These are phyloP conservation scores for Bos javanicus DNA, from an alignment of 2,113 vertebrate species.

Conservation along the genomic window DNA sequence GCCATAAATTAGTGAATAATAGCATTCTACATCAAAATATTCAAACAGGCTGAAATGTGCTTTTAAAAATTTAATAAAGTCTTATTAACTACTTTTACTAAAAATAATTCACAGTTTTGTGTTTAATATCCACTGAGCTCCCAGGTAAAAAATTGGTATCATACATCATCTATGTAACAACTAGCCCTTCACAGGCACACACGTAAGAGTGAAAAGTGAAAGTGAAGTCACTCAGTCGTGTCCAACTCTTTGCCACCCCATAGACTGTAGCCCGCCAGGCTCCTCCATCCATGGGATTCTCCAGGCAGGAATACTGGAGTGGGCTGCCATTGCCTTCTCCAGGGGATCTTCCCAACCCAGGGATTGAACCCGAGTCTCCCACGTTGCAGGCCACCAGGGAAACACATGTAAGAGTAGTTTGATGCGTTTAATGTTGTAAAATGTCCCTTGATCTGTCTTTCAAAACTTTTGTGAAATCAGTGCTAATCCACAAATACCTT, in stretches of 20 bases:
- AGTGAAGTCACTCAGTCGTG: fast-evolving
- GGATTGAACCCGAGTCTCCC: background rate
- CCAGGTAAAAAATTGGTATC: background rate
- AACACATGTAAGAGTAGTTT: too few relatives aligned
- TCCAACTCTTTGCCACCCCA: background rate
- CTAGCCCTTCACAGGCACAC: background rate
- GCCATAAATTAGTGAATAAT: background rate
- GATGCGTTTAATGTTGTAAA: background rate
- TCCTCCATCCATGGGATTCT: background rate
- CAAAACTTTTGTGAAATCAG: background rate
- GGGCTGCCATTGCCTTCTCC: background rate
- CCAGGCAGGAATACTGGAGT: background rate
- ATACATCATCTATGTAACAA: background rate
- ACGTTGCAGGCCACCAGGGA: background rate
- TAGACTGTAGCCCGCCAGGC: background rate
- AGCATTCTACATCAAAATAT: background rate
- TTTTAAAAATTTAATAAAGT: background rate
- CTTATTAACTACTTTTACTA: background rate
- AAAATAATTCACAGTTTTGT: background rate
- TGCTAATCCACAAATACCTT: background rate
- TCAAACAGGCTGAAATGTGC: background rate
- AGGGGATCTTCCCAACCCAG: background rate
- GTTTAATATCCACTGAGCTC: background rate
- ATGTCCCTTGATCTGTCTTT: background rate
- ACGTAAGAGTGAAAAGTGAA: background rate